Conservation (phyloP, 2,113 vertebrate species). For the Xyrauchen texanus region DNA sequence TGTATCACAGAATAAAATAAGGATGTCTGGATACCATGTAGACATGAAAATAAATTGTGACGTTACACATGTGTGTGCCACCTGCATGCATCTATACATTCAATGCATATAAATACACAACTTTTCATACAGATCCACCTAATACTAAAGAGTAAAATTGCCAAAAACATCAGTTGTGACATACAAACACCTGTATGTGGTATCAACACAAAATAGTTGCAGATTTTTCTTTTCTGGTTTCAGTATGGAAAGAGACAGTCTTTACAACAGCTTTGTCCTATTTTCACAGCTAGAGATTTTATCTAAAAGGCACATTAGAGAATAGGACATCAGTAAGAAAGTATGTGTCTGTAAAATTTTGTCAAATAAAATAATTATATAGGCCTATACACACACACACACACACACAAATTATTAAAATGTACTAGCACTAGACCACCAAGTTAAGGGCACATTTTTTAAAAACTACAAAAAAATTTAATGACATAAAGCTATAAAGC, state of each 20-base stretch:
- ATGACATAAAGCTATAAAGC: too few relatives aligned
- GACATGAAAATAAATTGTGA: not conserved
- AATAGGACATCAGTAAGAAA: constrained; percentile 11
- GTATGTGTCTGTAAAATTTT: not conserved
- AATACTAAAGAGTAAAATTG: not conserved
- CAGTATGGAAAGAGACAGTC: not conserved
- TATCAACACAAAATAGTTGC: not conserved
- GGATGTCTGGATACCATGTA: not conserved
- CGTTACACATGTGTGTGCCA: not conserved
- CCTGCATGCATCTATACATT: not conserved
- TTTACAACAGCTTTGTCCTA: constrained; percentile 58
- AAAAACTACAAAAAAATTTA: too few relatives aligned
- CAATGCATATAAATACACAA: not conserved
- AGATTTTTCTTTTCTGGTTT: too few relatives aligned
- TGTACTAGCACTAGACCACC: not conserved
- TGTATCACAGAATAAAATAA: too few relatives aligned
- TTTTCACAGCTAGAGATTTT: constrained; percentile 70
- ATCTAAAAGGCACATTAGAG: constrained; percentile 60
- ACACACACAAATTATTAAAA: not conserved
- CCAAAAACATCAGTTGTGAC: not conserved
- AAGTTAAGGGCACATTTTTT: too few relatives aligned
- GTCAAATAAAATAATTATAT: too few relatives aligned
- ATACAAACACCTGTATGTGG: not conserved
- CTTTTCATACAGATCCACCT: not conserved
- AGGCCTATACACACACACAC: too few relatives aligned